phyloP scores from a whole-genome alignment of 2,888 invertebrate species.

The Eristalinus aeneus region DNA sequence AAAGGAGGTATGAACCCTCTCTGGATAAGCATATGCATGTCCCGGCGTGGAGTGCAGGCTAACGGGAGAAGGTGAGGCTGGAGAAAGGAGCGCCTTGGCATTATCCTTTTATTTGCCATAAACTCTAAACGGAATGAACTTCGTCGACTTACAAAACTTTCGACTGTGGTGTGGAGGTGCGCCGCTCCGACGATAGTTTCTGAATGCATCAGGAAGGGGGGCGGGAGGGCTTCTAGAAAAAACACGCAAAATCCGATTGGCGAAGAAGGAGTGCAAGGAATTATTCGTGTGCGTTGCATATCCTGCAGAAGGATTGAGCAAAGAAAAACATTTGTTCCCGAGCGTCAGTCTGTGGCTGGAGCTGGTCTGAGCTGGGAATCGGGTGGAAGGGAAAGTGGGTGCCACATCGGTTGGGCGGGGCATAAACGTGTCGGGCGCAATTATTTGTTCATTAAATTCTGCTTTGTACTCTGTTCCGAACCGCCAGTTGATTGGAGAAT shows the following conservation, averaged over 20 bases:
- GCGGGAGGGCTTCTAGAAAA: slow-evolving; percentile 9
- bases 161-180: slow-evolving; percentile 18
- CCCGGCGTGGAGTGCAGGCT: background rate
- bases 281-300: slow-evolving; percentile 51
- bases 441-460: slow-evolving; percentile 52
- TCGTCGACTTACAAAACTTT: slow-evolving; percentile 55
- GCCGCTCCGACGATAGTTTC: slow-evolving; percentile 35
- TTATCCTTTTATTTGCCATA: slow-evolving; percentile 65
- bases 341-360: background rate
- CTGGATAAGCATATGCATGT: background rate
- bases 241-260: slow-evolving; percentile 55
- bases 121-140: slow-evolving; percentile 66
- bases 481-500: background rate
- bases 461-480: slow-evolving; percentile 5
- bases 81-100: slow-evolving; percentile 13
- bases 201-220: slow-evolving; percentile 10
- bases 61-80: background rate
- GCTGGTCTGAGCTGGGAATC: background rate
- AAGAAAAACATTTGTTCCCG: background rate
- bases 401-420: background rate
- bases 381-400: background rate
- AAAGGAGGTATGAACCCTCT: background rate
- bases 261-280: slow-evolving; percentile 17
- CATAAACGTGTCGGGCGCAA: slow-evolving; percentile 26
- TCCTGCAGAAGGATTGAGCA: slow-evolving; percentile 16